Evolutionary conservation across 2,113 vertebrate genomes (phyloP).

Genomic region (Oreotragus oreotragus): DNA sequence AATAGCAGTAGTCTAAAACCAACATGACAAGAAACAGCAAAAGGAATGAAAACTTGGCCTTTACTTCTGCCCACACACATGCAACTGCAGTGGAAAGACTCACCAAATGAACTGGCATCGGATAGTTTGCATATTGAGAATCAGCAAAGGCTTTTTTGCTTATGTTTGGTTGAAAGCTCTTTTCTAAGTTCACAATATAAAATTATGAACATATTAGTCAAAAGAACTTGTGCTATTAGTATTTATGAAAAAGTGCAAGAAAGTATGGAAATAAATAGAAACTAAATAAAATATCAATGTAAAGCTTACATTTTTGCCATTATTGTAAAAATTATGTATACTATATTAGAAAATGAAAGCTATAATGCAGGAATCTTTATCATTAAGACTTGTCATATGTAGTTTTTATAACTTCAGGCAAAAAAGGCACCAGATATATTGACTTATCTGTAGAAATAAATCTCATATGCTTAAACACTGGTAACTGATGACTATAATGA

Average conservation of each 20-base stretch:
- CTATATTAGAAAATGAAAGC: constrained; percentile 19
- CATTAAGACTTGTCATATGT: background rate
- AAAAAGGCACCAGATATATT: constrained; percentile 25
- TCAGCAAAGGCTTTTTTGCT: constrained; percentile 27
- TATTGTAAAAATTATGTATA: background rate
- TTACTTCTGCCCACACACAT: constrained; percentile 61
- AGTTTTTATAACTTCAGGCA: background rate
- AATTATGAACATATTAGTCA: constrained; percentile 30
- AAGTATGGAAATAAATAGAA: constrained; percentile 20
- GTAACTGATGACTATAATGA: background rate
- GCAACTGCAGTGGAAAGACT: constrained; percentile 36
- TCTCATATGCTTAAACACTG: constrained; percentile 28
- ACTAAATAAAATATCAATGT: background rate
- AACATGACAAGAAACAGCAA: constrained; percentile 60
- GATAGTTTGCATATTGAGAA: constrained; percentile 32
- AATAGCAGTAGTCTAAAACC: constrained; percentile 42
- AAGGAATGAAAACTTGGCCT: constrained; percentile 59
- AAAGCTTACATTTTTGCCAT: background rate
- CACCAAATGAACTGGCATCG: constrained; percentile 38
- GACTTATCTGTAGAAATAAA: constrained; percentile 38
- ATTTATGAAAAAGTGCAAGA: background rate
- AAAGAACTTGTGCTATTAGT: constrained; percentile 23
- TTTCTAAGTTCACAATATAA: constrained; percentile 10
- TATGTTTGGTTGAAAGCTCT: background rate
- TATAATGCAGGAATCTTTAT: background rate